Conservation (phyloP, 2,113 vertebrate genomes). For the Phoxinus phoxinus region DNA sequence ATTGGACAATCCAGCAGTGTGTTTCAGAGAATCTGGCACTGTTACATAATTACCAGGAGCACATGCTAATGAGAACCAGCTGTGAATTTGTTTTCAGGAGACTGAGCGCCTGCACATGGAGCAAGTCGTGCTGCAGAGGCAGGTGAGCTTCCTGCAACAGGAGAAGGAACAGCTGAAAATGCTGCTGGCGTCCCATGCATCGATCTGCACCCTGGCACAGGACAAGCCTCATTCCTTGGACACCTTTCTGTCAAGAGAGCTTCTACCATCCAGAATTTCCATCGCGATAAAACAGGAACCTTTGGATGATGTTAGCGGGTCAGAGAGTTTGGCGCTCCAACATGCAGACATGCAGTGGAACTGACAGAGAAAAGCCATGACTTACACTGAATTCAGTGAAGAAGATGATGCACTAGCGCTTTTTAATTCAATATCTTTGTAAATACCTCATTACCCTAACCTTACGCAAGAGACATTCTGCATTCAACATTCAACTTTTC, state of each 20-base stretch:
- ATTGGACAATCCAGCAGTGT: not conserved
- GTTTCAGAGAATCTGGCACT: not conserved
- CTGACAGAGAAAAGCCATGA: not conserved
- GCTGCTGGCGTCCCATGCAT: not conserved
- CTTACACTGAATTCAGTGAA: not conserved
- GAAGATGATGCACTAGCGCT: not conserved
- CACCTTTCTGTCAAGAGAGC: not conserved
- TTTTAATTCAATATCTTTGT: not conserved
- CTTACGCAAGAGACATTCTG: not conserved
- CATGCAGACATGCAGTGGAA: not conserved
- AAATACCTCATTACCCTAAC: not conserved
- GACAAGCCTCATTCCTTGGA: not conserved
- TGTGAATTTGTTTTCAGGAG: slow-evolving; percentile 22
- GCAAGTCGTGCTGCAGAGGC: slow-evolving; percentile 9
- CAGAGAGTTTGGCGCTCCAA: not conserved
- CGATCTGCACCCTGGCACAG: slow-evolving; percentile 10
- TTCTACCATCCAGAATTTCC: not conserved
- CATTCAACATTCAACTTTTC: not conserved
- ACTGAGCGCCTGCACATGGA: slow-evolving; percentile 8
- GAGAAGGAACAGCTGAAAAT: slow-evolving; percentile 11
- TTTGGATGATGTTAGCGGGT: not conserved
- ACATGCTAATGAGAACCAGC: slow-evolving; percentile 1
- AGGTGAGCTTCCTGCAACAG: slow-evolving; percentile 21
- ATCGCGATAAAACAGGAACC: not conserved
- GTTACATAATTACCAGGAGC: not conserved